Evolutionary conservation across 2,113 vertebrate genomes (phyloP), one percentile per base, ranked within the genome.

Genomic region (Phrynosoma platyrhinos): DNA sequence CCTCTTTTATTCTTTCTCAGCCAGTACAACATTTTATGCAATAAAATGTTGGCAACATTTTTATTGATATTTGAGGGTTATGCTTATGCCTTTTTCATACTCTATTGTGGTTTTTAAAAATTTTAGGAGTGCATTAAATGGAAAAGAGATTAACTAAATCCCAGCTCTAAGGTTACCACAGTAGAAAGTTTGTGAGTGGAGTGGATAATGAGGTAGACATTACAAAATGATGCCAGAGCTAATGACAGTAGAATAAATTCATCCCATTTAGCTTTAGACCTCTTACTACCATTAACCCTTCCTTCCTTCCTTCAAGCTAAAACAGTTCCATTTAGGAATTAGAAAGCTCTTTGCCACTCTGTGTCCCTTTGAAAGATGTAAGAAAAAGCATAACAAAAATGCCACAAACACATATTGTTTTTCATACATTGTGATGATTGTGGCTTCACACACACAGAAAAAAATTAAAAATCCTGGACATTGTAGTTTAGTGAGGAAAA

Each of bases 1-100:
- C 68, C 47, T 62, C 3, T 0, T n/a, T 76, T 0, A 71, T 89
- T 94, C 94, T 89, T 91, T 79, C 66, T 66, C 69, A 66, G 2
- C 36, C 86, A 92, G 92, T 88, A 90, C 87, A 88, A 69, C 83
- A 75, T 87, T 0, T 76, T 79, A 76, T 82, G 88, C 85, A 89
- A 90, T 74, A 81, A 93, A 91, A 92, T 92, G 90, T 92, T 71
- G 74, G 92, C 92, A 90, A 74, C 87, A 90, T 91, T 93, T 91
- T 30, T 82, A 88, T 83, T 87, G 86, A 0, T 42, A 82, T 89
- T 90, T 77, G n/a, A n/a, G n/a, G n/a, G n/a, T n/a, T n/a, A n/a
- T n/a, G 69, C 89, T 83, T 76, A 78, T 77, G 30, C 86, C 90
- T 83, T 83, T 94, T 94, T 88, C 80, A 79, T 71, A 79, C 0